Base-by-base conservation (phyloP, 2,797 vertebrate species). In the Rhynchotus rufescens region DNA sequence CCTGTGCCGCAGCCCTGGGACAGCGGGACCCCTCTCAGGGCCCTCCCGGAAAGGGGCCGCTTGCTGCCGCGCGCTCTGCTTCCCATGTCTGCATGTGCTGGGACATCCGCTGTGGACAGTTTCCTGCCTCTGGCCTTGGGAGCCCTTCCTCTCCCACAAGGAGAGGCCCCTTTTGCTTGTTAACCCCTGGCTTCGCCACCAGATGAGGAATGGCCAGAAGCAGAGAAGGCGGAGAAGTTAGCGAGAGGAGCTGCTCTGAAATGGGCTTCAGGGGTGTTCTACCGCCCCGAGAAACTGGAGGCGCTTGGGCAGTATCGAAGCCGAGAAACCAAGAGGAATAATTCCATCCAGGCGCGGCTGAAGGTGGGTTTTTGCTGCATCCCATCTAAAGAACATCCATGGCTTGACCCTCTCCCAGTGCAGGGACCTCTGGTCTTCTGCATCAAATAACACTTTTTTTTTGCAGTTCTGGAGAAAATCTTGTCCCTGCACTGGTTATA, bases 231-330 rank as follows among this genome's bases (percentile, higher is more conserved):
- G 0, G 99, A 99, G 95, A 90, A 96, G 73, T 72, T 99, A 97
- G 99, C 99, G 1, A 98, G 99, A 20, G 99, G 99, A 6, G 98
- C 99, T 0, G 99, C 99, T 20, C 97, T 99, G 83, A 99, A 99
- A 97, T 99, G 99, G 99, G 99, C 99, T 9, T 99, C 99, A 0
- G 99, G 98, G 23, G 98, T 99, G 71, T 99, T 99, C 97, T 99
- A 99, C 93, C 97, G 95, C n/a, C 98, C 99, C 0, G 98, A 99
- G 89, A 98, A 99, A 75, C 97, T 99, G 97, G 98, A 99, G 94
- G 97, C 98, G 22, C 97, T 99, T 10, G 94, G 97, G 74, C 98
- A 99, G 67, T 99, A 99, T 97, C 98, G 96, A 69, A 98, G 98
- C 96, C 98, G 99, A 3, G 99, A 99, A 95, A 97, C 96, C 2